Conservation (phyloP, 2,888 invertebrate species). For the Napeogenes sylphis region DNA sequence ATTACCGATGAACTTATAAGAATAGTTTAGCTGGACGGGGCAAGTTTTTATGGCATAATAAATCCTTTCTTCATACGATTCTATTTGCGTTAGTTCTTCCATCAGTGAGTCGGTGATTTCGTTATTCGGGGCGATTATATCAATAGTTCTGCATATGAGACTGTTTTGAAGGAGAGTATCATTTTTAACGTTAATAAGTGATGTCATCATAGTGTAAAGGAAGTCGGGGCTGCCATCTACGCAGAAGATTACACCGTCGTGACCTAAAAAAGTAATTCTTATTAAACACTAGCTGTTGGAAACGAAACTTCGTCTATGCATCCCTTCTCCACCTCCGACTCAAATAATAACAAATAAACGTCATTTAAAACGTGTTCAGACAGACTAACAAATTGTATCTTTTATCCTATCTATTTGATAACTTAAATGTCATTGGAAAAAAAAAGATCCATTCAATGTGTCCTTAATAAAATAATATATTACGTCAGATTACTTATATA, state of each 20-base stretch:
- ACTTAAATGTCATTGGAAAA: no score
- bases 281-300: no score
- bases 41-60: slow-evolving; percentile 58
- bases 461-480: no score
- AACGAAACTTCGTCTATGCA: no score
- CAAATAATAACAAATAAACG: no score
- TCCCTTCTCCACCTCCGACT: no score
- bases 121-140: slow-evolving; percentile 63
- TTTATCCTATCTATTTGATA: no score
- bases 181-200: slow-evolving; percentile 63
- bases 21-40: slow-evolving; percentile 61
- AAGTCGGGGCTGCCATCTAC: slow-evolving; percentile 90
- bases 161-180: slow-evolving; percentile 76
- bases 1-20: slow-evolving; percentile 47
- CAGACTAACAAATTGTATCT: no score
- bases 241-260: slow-evolving; percentile 81
- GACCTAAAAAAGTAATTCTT: slow-evolving; percentile 43
- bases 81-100: slow-evolving; percentile 70
- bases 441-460: no score
- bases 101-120: slow-evolving; percentile 55
- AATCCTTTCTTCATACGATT: slow-evolving; percentile 78
- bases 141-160: slow-evolving; percentile 76
- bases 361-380: no score
- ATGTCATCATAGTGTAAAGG: slow-evolving; percentile 75
- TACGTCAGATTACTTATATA: no score